Base-by-base conservation (phyloP, 2,113 vertebrate species). In the Paraplagusia blochii region DNA sequence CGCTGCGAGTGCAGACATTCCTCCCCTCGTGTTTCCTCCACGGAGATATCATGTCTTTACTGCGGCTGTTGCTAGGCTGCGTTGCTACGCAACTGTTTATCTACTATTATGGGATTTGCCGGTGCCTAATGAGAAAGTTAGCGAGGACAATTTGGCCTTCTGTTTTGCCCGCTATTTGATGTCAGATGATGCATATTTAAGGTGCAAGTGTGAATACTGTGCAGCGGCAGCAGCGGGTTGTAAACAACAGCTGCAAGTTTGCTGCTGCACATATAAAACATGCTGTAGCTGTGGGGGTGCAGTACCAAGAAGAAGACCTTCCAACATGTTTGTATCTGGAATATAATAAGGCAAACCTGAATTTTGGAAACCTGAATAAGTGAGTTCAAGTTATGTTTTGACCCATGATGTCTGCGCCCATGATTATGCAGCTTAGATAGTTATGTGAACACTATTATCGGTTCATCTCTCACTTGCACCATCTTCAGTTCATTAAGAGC, bases 51-150 rank as follows among this genome's bases (percentile, higher is more conserved):
- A 80, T 69, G 80, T 85, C 76, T 74, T 65, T 29, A 61, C 73
- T 22, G 53, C 71, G 59, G 68, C 58, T 65, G 80, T 80, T 79
- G 81, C 74, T 77, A 66, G 59, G 74, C 63, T 65, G 46, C 70
- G 72, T 87, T 85, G 71, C 81, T 56, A 53, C 63, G 83, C 73
- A 81, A 82, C 76, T 43, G 3, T 69, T 72, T 80, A 70, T 76
- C 69, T 76, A 74, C 72, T 82, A 86, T 82, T 86, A 87, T 87
- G 82, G 80, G 80, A 78, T 85, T 84, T 16, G 44, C 44, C 44
- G 53, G 19, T 48, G 59, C 49, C 69, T 56, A 56, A 70, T 63
- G 52, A 60, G 63, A 65, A 74, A 69, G 73, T 81, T 68, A 61
- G 54, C 51, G 5, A 40, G 40, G 64, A 63, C 72, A 71, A 77